phyloP scores from a whole-genome alignment of 2,888 invertebrate species.

The Coremacera marginata region DNA sequence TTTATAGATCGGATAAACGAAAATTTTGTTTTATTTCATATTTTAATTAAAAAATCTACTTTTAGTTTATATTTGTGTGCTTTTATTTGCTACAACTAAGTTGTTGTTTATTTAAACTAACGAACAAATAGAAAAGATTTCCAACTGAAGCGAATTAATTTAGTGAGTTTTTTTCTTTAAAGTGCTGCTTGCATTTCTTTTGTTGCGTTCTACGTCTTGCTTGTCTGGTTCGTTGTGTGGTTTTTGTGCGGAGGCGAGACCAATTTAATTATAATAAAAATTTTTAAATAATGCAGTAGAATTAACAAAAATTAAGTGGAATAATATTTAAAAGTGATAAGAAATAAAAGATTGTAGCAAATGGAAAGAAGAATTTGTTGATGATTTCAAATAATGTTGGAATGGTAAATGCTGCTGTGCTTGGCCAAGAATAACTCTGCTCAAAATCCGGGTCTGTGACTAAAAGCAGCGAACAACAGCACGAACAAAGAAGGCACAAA shows the following conservation, averaged over 20 bases:
- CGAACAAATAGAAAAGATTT: neutral
- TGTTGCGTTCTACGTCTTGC: slow-evolving; percentile 3
- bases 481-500: neutral
- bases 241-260: slow-evolving; percentile 4
- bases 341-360: neutral
- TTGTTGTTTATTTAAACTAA: neutral
- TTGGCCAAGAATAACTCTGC: slow-evolving; percentile 13
- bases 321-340: neutral
- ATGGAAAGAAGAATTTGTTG: neutral
- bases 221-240: slow-evolving; percentile 8
- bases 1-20: neutral
- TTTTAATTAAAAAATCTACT: slow-evolving; percentile 14
- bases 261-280: neutral
- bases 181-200: neutral
- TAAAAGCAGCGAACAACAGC: neutral
- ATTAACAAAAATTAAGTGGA: neutral
- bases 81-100: neutral
- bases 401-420: neutral
- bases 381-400: neutral
- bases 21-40: slow-evolving; percentile 23
- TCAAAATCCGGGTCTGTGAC: neutral
- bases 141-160: neutral
- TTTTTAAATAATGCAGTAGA: neutral
- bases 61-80: slow-evolving; percentile 5
- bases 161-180: neutral